Conservation (phyloP, 2,888 invertebrate genomes). For the Machimus rusticus region DNA sequence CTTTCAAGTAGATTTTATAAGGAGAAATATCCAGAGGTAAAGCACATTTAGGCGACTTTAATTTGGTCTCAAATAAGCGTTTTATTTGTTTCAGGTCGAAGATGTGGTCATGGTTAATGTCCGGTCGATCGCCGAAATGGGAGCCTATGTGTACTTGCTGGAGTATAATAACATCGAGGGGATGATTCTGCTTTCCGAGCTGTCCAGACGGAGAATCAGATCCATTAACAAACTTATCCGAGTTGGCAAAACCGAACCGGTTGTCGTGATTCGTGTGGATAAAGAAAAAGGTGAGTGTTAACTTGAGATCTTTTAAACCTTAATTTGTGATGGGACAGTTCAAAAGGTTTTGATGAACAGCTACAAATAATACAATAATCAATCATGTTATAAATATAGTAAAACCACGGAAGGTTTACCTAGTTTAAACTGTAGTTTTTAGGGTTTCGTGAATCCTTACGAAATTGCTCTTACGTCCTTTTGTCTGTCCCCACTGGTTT, state of each 20-base stretch:
- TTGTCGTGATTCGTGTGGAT: conserved; percentile 98
- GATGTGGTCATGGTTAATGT: conserved; percentile 99
- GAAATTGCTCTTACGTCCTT: no score
- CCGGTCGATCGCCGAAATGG: conserved; percentile 98
- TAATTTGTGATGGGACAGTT: no score
- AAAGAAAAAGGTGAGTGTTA: conserved; percentile 91
- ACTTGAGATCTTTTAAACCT: not conserved
- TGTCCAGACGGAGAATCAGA: conserved; percentile 97
- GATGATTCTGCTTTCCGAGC: conserved; percentile 97
- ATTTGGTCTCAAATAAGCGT: not conserved
- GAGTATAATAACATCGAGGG: conserved; percentile 99
- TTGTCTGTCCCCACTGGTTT: no score
- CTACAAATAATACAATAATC: no score
- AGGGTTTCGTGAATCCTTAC: no score
- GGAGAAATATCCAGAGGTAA: conserved; percentile 90
- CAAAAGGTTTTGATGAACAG: not conserved
- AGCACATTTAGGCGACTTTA: not conserved
- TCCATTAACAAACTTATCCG: conserved; percentile 99
- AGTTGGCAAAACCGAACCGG: conserved; percentile 98
- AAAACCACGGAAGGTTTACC: no score
- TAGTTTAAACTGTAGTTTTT: no score
- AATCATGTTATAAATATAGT: no score
- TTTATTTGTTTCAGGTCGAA: conserved; percentile 69
- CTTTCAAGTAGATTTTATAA: conserved; percentile 96
- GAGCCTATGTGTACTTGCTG: conserved; percentile 95